Evolutionary conservation across 2,888 invertebrate species (phyloP).

Genomic region (Plutella xylostella): DNA sequence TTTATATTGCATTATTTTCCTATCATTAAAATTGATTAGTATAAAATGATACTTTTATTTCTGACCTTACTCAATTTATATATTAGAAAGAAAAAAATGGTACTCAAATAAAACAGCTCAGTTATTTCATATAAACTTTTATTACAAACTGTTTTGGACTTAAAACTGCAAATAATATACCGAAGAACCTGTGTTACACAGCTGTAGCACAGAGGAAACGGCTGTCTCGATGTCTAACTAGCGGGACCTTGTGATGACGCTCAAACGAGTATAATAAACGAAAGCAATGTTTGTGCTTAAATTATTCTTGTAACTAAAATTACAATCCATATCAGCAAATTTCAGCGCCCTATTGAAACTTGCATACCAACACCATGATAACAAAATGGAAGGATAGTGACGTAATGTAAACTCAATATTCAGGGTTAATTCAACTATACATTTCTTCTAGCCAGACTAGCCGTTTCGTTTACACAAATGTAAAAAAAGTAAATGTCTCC

Average conservation of each 20-base stretch:
- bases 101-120: slow-evolving; percentile 28
- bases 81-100: background rate
- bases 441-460: slow-evolving; percentile 32
- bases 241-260: no score
- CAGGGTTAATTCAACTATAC: no score
- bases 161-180: slow-evolving; percentile 61
- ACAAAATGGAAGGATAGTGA: no score
- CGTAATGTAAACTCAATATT: no score
- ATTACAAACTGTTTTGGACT: slow-evolving; percentile 63
- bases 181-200: slow-evolving; percentile 51
- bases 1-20: slow-evolving; percentile 64
- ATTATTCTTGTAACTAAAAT: no score
- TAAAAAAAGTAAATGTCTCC: slow-evolving; percentile 28
- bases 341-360: no score
- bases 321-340: no score
- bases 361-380: no score
- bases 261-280: no score
- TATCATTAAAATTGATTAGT: slow-evolving; percentile 53
- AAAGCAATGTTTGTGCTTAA: slow-evolving; percentile 4
- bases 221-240: slow-evolving; percentile 29
- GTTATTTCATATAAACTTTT: slow-evolving; percentile 63
- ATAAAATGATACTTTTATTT: slow-evolving; percentile 7
- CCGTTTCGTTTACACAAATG: slow-evolving; percentile 33
- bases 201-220: slow-evolving; percentile 46
- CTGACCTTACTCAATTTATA: slow-evolving; percentile 8